These are phyloP conservation scores for Crematogaster levior DNA, from an alignment of 2,888 invertebrate species.

Conservation along the genomic window DNA sequence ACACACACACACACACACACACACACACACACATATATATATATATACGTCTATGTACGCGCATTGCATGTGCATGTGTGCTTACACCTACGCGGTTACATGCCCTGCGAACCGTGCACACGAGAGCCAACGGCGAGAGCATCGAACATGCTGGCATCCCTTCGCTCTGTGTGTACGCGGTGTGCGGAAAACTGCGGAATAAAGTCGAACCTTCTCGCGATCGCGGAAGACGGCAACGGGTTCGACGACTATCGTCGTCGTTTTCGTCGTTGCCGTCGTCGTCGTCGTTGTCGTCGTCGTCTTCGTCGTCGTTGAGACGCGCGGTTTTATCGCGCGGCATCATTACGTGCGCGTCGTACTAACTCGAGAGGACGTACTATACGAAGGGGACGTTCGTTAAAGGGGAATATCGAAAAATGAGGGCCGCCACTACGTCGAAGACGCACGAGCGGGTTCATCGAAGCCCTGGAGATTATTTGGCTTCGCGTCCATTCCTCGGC, in stretches of 20 bases:
- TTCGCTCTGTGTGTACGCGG: constrained; percentile 58
- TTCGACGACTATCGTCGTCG: constrained; percentile 25
- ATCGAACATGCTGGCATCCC: constrained; percentile 62
- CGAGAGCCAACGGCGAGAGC: constrained; percentile 51
- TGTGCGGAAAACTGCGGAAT: constrained; percentile 66
- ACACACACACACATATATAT: neutral
- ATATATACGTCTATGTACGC: constrained; percentile 9
- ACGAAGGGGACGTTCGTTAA: constrained; percentile 52
- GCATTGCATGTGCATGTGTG: constrained; percentile 51
- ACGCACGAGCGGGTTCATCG: constrained; percentile 38
- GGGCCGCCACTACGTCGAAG: constrained; percentile 20
- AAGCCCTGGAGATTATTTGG: constrained; percentile 36
- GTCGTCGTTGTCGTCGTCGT: neutral
- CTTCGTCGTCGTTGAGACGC: constrained; percentile 27
- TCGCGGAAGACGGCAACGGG: constrained; percentile 18
- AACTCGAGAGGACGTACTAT: constrained; percentile 48
- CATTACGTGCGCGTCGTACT: constrained; percentile 50
- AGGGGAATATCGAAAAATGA: constrained; percentile 53
- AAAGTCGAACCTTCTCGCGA: constrained; percentile 48
- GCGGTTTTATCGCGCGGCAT: constrained; percentile 55
- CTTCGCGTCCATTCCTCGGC: constrained; percentile 10
- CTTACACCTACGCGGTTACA: constrained; percentile 75
- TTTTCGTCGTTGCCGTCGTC: neutral
- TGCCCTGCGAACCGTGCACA: constrained; percentile 66
- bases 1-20: neutral